Evolutionary conservation across 2,797 vertebrate species (phyloP).

Genomic region (Toxotes lorentzi): DNA sequence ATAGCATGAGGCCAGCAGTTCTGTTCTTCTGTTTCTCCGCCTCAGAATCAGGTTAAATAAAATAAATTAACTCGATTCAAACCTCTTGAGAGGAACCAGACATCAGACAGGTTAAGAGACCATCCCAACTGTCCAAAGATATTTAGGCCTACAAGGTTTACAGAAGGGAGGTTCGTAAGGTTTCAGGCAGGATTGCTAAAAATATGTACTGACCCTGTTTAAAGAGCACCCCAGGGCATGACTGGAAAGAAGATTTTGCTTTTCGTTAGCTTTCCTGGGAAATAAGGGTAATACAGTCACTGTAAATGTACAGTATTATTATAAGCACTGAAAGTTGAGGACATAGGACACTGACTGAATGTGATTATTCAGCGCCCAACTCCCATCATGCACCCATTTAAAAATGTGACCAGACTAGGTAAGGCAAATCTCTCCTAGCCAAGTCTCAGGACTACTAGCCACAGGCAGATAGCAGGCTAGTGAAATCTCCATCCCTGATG

Average conservation of each 20-base stretch:
- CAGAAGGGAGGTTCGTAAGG: slow-evolving; percentile 52
- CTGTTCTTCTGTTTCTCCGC: neutral
- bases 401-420: slow-evolving; percentile 53
- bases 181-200: slow-evolving; percentile 67
- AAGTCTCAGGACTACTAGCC: slow-evolving; percentile 53
- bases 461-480: slow-evolving; percentile 38
- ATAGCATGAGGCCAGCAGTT: neutral
- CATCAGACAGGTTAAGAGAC: slow-evolving; percentile 28
- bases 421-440: slow-evolving; percentile 65
- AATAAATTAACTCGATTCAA: slow-evolving; percentile 34
- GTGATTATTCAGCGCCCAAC: slow-evolving; percentile 52
- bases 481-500: slow-evolving; percentile 39
- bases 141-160: slow-evolving; percentile 65
- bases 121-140: slow-evolving; percentile 29
- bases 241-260: slow-evolving; percentile 36
- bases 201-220: slow-evolving; percentile 64
- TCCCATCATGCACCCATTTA: slow-evolving; percentile 57
- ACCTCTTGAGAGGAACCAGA: slow-evolving; percentile 33
- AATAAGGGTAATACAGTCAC: slow-evolving; percentile 38
- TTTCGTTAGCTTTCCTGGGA: slow-evolving; percentile 54
- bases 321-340: slow-evolving; percentile 24
- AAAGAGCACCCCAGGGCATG: slow-evolving; percentile 60
- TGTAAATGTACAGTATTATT: slow-evolving; percentile 45
- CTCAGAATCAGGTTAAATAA: slow-evolving; percentile 24
- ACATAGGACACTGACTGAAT: slow-evolving; percentile 49